A percentile compares a stretch with the other conserved stretches of the same genome.
Evolutionary conservation across 2,113 vertebrate genomes (phyloP).

Genomic region (Phylloscopus trochilus): DNA sequence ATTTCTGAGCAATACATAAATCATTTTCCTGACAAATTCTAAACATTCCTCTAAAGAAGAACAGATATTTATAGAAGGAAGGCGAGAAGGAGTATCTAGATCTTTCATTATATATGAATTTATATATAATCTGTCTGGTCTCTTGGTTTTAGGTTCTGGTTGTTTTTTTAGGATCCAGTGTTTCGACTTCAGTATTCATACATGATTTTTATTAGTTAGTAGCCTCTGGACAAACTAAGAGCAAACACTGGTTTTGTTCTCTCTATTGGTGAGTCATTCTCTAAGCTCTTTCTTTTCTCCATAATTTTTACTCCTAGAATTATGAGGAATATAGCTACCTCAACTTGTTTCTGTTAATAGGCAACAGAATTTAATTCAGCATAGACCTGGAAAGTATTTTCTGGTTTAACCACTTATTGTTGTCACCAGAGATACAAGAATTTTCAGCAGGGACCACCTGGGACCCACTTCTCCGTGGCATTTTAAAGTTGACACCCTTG

Average conservation of each 20-base stretch:
- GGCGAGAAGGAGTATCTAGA: neutral
- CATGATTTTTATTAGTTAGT: neutral
- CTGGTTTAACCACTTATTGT: neutral
- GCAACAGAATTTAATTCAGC: neutral
- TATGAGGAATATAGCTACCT: neutral
- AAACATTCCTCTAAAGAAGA: neutral
- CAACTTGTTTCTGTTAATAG: neutral
- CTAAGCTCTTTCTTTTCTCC: neutral
- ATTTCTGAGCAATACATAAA: neutral
- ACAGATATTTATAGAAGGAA: neutral
- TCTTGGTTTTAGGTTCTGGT: neutral
- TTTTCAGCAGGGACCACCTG: neutral
- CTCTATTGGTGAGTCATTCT: neutral
- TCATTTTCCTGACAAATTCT: neutral
- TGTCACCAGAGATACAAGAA: neutral
- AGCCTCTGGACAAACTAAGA: neutral
- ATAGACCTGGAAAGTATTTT: neutral
- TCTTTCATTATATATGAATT: neutral
- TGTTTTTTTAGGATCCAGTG: neutral
- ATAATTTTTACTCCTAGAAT: neutral
- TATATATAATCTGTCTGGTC: neutral
- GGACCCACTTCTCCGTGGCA: neutral
- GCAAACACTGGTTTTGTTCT: neutral
- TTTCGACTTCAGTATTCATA: neutral
- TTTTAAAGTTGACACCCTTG: fast-evolving